Evolutionary conservation across 2,888 invertebrate genomes (phyloP), one percentile per base, ranked within the genome.

Genomic region (Laspeyria flexula): DNA sequence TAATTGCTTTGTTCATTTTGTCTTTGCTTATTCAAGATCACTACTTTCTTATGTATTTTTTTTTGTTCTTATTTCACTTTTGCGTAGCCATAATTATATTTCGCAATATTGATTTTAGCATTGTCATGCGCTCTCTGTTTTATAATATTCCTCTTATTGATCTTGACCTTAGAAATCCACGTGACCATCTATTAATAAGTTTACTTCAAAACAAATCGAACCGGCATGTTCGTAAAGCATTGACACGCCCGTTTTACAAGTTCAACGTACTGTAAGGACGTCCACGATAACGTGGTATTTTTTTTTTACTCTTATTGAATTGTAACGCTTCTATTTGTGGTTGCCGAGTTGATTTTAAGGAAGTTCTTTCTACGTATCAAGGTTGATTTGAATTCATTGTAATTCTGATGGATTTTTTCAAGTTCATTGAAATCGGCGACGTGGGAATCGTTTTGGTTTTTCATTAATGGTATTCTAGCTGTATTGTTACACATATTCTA

Each of bases 231-330:
- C 41, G 48, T 51, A 39, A 43, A 53, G 40, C 56, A 53, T 51
- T 68, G 69, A 65, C 62, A 60, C 54, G 65, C 38, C 43, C 35
- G 50, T 35, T 44, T 53, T 49, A 44, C 35, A 58, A 62, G 72
- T 70, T 70, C 70, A 71, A 54, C 44, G 66, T 44, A 47, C 72
- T 31, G 30, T 33, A 63, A 70, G 65, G 70, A 69, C 63, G 58
- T 55, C 54, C 62, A 34, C 45, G 38, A 55, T 68, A 54, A 65
- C 43, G 48, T 42, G 35, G 29, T 18, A 7, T 27, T 25, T 34
- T 18, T 18, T 33, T 34, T 34, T 34, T 34, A 34, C 16, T 12
- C 18, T 25, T n/a, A 27, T n/a, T n/a, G 18, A 7, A 31, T 25
- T 40, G 33, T 46, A 40, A 40, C 12, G 13, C 3, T 33, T 31